Conservation (phyloP, 2,888 invertebrate species). For the Candidula unifasciata region DNA sequence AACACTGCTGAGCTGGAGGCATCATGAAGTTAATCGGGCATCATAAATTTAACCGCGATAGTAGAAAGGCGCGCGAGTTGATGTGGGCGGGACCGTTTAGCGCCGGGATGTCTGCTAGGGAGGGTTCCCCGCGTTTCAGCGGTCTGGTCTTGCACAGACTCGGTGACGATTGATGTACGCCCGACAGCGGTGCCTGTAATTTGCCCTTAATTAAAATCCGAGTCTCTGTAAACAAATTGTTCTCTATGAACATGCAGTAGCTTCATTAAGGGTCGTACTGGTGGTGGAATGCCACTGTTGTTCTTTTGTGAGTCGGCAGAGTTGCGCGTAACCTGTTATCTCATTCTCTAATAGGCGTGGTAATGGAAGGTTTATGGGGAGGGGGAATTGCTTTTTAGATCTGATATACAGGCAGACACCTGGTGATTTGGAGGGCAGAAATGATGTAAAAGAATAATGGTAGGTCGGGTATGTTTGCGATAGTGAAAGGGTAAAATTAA, state of each 20-base stretch:
- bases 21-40: neutral
- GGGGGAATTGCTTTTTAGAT: too few species aligned
- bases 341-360: too few species aligned
- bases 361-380: too few species aligned
- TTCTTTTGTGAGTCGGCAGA: neutral
- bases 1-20: neutral
- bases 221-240: neutral
- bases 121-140: conserved; percentile 14
- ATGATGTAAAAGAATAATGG: too few species aligned
- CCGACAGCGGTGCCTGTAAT: conserved; percentile 22
- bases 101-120: conserved; percentile 43
- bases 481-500: too few species aligned
- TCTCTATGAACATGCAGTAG: neutral
- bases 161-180: neutral
- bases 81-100: conserved; percentile 38
- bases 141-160: neutral
- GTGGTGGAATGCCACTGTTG: neutral
- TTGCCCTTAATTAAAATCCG: conserved; percentile 29
- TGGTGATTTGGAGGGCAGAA: too few species aligned
- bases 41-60: conserved; percentile 30
- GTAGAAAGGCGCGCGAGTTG: conserved; percentile 18
- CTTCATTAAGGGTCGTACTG: conserved; percentile 5
- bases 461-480: too few species aligned
- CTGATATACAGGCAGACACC: too few species aligned
- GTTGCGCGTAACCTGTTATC: too few species aligned